phyloP scores from a whole-genome alignment of 1,140 invertebrate genomes.

The Epicauta chinensis region DNA sequence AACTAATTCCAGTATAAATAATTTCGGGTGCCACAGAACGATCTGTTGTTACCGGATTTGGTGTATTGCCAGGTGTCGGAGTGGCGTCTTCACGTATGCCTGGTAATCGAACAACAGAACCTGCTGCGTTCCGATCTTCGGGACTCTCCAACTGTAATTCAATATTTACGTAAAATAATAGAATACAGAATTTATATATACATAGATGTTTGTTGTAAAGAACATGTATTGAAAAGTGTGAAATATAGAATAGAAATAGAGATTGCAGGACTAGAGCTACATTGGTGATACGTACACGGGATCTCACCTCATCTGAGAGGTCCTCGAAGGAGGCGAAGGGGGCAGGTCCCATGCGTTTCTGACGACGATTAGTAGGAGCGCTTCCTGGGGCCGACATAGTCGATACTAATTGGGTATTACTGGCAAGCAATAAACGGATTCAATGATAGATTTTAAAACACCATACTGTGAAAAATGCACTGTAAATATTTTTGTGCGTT shows the following conservation, averaged over 20 bases:
- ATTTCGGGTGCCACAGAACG: slow-evolving; percentile 15
- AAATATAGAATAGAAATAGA: background rate
- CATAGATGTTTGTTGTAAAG: no score
- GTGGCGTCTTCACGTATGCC: slow-evolving; percentile 60
- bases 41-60: slow-evolving; percentile 32
- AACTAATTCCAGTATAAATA: slow-evolving; percentile 34
- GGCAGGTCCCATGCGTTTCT: slow-evolving; percentile 77
- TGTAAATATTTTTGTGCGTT: background rate
- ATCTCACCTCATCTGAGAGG: slow-evolving; percentile 73
- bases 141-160: slow-evolving; percentile 52
- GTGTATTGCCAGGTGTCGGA: slow-evolving; percentile 38
- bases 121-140: slow-evolving; percentile 47
- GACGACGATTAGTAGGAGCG: slow-evolving; percentile 33
- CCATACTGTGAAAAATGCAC: background rate
- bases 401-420: slow-evolving; percentile 14
- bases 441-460: background rate
- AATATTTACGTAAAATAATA: background rate
- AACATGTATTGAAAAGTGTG: no score
- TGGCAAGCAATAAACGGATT: slow-evolving; percentile 18
- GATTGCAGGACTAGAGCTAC: slow-evolving; percentile 2
- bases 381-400: slow-evolving; percentile 23
- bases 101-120: slow-evolving; percentile 51
- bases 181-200: background rate
- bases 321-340: slow-evolving; percentile 91
- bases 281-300: slow-evolving; percentile 48